Evolutionary conservation across 2,797 vertebrate genomes (phyloP).

Genomic region (Mormyrops boulengeri): DNA sequence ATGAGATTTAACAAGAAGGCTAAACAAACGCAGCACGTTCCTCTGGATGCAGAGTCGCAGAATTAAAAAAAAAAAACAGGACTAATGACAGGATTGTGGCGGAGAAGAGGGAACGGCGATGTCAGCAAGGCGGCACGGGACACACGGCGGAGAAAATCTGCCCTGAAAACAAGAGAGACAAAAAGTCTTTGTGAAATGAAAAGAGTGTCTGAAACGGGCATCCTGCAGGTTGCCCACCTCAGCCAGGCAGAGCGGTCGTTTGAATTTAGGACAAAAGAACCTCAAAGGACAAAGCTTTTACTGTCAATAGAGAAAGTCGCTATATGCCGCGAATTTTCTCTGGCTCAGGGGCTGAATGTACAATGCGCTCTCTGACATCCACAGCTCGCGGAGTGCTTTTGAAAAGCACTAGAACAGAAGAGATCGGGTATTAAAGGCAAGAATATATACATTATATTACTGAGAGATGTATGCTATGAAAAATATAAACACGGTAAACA

Average conservation of each 20-base stretch:
- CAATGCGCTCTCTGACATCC: constrained; percentile 1
- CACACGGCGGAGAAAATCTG: not conserved
- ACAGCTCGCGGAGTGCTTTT: not conserved
- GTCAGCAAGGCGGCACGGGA: not conserved
- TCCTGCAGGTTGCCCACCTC: not conserved
- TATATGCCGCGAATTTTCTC: not conserved
- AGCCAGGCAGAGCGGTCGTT: not conserved
- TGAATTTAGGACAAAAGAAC: not conserved
- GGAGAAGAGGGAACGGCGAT: not conserved
- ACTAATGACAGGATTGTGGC: not conserved
- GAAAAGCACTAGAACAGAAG: not conserved
- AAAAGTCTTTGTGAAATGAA: not conserved
- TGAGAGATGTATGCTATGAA: not conserved
- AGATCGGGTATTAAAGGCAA: not conserved
- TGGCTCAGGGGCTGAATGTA: constrained; percentile 5
- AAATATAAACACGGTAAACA: constrained; percentile 5
- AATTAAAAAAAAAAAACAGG: not conserved
- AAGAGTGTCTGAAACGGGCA: not conserved
- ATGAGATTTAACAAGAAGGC: not conserved
- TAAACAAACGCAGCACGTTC: not conserved
- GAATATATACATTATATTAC: not conserved
- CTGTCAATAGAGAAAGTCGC: not conserved
- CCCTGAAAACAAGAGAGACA: not conserved
- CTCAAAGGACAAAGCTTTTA: constrained; percentile 9
- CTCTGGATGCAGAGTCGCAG: not conserved